Evolutionary conservation across 1,140 invertebrate species (phyloP).

Genomic region (Drosophila pruinosa): DNA sequence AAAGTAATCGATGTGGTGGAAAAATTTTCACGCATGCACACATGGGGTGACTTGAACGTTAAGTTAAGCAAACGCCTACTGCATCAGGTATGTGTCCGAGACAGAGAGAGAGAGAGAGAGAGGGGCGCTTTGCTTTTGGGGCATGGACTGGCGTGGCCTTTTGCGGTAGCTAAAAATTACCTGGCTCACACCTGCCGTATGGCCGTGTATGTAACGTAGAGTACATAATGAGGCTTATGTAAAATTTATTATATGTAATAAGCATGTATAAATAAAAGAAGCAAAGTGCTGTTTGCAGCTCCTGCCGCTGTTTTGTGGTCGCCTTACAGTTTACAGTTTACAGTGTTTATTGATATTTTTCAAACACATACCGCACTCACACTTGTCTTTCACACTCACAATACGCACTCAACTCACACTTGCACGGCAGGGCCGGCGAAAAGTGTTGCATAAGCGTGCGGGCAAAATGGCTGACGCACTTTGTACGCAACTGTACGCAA

Average conservation of each 20-base stretch:
- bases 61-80: too few relatives aligned
- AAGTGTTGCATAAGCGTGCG: constrained; percentile 35
- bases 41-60: constrained; percentile 31
- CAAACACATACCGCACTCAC: constrained; percentile 13
- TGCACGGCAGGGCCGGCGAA: too few relatives aligned
- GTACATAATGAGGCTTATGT: constrained; percentile 66
- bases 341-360: constrained; percentile 73
- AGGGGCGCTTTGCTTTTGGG: neutral
- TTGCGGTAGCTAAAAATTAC: neutral
- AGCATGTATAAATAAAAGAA: constrained; percentile 69
- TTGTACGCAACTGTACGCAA: constrained; percentile 63
- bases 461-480: constrained; percentile 26
- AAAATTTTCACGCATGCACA: constrained; percentile 78
- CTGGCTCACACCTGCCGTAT: neutral
- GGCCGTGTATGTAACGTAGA: too few relatives aligned
- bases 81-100: too few relatives aligned
- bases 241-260: constrained; percentile 65
- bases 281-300: neutral
- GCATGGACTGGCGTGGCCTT: neutral
- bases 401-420: neutral
- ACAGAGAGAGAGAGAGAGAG: neutral
- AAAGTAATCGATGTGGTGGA: constrained; percentile 81
- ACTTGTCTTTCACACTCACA: neutral
- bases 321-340: too few relatives aligned
- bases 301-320: neutral